These are phyloP conservation scores for Pitta sordida DNA, from an alignment of 2,113 vertebrate species.

Conservation along the genomic window DNA sequence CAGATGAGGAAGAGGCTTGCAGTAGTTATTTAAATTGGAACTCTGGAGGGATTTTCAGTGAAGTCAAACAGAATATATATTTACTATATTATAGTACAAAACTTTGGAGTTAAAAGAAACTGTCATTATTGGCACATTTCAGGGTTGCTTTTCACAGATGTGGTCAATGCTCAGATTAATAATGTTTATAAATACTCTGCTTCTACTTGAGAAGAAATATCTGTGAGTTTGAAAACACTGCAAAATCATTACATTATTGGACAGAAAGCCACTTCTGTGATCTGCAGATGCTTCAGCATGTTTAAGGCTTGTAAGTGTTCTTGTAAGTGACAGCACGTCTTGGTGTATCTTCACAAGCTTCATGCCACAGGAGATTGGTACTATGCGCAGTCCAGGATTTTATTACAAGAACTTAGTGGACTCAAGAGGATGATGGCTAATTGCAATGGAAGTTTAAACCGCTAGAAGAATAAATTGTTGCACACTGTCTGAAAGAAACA, in stretches of 20 bases:
- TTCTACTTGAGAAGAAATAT: neutral
- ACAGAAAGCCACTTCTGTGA: neutral
- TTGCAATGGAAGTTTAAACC: neutral
- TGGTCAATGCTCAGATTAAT: neutral
- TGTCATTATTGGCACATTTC: neutral
- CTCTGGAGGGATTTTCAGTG: neutral
- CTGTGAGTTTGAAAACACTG: neutral
- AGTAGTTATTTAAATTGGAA: neutral
- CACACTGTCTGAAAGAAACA: accelerated
- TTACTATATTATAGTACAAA: neutral
- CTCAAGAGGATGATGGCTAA: neutral
- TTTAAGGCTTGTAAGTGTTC: neutral
- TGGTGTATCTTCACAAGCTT: neutral
- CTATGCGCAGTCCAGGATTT: neutral
- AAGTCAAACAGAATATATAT: neutral
- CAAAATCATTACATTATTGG: neutral
- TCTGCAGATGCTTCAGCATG: neutral
- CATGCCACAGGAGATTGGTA: neutral
- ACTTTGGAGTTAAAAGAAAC: neutral
- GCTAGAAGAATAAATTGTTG: neutral
- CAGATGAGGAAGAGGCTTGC: neutral
- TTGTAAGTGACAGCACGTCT: neutral
- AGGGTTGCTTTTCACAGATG: neutral
- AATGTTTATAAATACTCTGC: neutral
- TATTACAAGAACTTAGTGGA: neutral